Conservation (phyloP, 2,797 vertebrate species). For the Cossypha polioptera region DNA sequence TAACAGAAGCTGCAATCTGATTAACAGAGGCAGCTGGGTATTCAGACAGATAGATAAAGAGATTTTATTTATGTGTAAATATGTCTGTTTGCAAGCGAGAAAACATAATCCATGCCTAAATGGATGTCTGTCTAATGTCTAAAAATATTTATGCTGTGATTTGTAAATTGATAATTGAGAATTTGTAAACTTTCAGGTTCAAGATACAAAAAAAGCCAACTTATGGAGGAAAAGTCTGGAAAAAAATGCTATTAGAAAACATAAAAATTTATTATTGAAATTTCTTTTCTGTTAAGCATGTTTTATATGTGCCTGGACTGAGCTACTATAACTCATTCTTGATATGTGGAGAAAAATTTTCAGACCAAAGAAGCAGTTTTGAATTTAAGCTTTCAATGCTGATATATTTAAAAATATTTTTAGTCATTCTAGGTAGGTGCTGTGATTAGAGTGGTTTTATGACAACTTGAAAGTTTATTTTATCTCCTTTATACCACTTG, state of each 20-base stretch:
- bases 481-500: background rate
- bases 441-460: background rate
- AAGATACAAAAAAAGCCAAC: background rate
- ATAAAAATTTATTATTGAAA: background rate
- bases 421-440: background rate
- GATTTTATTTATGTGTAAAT: background rate
- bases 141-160: background rate
- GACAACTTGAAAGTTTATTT: background rate
- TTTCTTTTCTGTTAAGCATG: background rate
- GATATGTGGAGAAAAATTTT: background rate
- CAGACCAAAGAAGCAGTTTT: background rate
- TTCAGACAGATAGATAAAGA: background rate
- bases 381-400: background rate
- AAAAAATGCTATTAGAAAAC: background rate
- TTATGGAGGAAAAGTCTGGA: background rate
- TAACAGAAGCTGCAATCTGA: background rate
- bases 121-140: background rate
- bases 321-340: background rate
- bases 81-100: background rate
- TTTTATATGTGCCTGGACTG: background rate
- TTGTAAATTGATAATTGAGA: background rate
- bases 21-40: background rate
- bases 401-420: background rate
- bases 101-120: background rate
- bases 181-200: background rate